Base-by-base conservation (phyloP, 1,140 invertebrate species). In the Paraescarpia echinospica region DNA sequence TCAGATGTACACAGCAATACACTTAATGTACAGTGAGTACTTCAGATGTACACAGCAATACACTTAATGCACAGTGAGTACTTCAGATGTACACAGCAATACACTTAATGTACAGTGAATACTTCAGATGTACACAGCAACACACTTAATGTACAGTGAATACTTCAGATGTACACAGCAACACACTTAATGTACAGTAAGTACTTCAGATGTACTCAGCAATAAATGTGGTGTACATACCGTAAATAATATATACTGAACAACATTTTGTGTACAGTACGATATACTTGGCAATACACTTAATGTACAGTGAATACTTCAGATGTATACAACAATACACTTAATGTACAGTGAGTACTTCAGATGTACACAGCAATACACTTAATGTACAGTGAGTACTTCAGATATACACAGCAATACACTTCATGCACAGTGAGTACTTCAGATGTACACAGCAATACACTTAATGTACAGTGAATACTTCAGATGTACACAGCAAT, bases 171-270 rank as follows among this genome's bases (percentile, higher is more conserved):
- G 12, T 41, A 6, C 96, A 98, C 34, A 96, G 97, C 92, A 96
- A 97, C 48, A 98, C 97, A 95, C 96, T 98, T 77, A 97, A 97
- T 90, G 96, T 97, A 35, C 95, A 96, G 97, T 97, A 96, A 97
- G 95, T 95, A 89, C 41, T 41, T 41, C 4, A 41, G 4, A 41
- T 41, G 41, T 41, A 41, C 41, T 6, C 41, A 97, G 93, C 98
- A 98, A 95, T 98, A 98, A 95, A 97, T 12, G 4, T 12, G 41
- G 41, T 41, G 41, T 5, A 96, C 98, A 34, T 96, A 97, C 92
- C 96, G 41, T 41, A 41, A 4, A 6, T 41, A 41, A 41, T 12
- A 41, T 41, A 12, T 41, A 41, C 41, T 6, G 4, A 41, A 12
- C 97, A 48, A 98, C 97, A 95, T 96, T 98, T 77, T 97, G 97